Evolutionary conservation across 2,797 vertebrate species (phyloP).

Genomic region (Pterois miles): DNA sequence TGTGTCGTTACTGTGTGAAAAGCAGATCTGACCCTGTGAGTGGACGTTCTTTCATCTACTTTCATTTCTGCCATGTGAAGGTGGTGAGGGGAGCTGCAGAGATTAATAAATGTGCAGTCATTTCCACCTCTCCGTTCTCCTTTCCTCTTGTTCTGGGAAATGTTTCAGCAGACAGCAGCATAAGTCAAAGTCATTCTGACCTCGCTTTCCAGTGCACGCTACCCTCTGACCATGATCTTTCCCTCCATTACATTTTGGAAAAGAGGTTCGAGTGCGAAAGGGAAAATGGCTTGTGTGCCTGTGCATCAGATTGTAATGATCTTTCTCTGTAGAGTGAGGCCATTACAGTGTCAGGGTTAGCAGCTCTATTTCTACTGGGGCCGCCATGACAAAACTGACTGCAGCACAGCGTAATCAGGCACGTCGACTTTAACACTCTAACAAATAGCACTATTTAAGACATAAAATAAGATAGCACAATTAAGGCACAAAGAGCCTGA

Average conservation of each 20-base stretch:
- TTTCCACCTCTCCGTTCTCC: neutral
- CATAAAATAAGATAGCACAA: neutral
- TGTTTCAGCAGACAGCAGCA: slow-evolving; percentile 7
- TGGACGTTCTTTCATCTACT: neutral
- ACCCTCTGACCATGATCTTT: slow-evolving; percentile 7
- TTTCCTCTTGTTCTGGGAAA: slow-evolving; percentile 9
- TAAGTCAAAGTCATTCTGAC: slow-evolving; percentile 12
- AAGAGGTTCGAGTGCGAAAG: neutral
- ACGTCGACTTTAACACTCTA: neutral
- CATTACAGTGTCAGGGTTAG: neutral
- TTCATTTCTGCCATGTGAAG: neutral
- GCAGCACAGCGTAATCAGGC: neutral
- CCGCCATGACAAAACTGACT: neutral
- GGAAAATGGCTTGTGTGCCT: slow-evolving; percentile 10
- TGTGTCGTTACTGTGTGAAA: neutral
- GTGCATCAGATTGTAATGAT: slow-evolving; percentile 10
- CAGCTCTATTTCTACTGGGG: slow-evolving; percentile 12
- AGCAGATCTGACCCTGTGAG: neutral
- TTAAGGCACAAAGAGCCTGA: no score
- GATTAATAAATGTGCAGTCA: neutral
- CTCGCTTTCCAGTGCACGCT: neutral
- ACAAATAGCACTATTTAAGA: neutral
- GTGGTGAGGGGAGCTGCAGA: neutral
- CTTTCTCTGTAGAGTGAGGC: neutral
- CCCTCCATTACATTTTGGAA: slow-evolving; percentile 1